These are phyloP conservation scores for Hirundichthys speculiger DNA, from an alignment of 2,113 vertebrate species.

Conservation along the genomic window DNA sequence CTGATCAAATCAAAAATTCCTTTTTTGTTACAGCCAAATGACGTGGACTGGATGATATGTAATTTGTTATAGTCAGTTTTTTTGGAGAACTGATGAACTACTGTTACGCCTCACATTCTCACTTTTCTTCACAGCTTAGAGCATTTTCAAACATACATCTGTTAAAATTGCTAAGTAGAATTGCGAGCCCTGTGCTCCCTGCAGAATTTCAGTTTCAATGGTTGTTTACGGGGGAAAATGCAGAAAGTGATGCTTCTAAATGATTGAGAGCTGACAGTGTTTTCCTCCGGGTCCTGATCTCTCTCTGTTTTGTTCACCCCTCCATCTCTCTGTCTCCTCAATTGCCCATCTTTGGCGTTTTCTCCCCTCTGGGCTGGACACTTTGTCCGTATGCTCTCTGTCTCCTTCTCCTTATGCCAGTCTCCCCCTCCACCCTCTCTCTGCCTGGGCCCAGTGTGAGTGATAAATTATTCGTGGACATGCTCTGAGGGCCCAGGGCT, in stretches of 20 bases:
- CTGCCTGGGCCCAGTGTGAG: conserved; percentile 69
- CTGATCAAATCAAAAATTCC: neutral
- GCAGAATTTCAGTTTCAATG: conserved; percentile 42
- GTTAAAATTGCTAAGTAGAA: conserved; percentile 13
- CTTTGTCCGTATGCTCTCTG: conserved; percentile 70
- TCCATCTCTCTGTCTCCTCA: conserved; percentile 58
- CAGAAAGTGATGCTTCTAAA: conserved; percentile 57
- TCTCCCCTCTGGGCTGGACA: conserved; percentile 73
- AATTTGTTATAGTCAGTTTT: no score
- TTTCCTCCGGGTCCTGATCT: conserved; percentile 64
- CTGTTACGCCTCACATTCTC: neutral
- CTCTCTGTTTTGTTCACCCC: conserved; percentile 57
- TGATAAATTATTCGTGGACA: conserved; percentile 84
- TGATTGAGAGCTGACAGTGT: conserved; percentile 63
- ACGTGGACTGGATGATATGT: neutral
- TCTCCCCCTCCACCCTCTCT: conserved; percentile 54
- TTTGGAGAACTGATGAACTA: neutral
- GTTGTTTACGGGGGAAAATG: conserved; percentile 49
- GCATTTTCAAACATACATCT: conserved; percentile 23
- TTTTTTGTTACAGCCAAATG: neutral
- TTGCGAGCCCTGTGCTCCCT: conserved; percentile 31
- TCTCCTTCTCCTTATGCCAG: conserved; percentile 47
- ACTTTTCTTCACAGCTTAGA: neutral
- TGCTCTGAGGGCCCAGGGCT: conserved; percentile 81
- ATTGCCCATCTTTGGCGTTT: conserved; percentile 62